Conservation (phyloP, 1,140 invertebrate species). For the Pseudoatta argentina region DNA sequence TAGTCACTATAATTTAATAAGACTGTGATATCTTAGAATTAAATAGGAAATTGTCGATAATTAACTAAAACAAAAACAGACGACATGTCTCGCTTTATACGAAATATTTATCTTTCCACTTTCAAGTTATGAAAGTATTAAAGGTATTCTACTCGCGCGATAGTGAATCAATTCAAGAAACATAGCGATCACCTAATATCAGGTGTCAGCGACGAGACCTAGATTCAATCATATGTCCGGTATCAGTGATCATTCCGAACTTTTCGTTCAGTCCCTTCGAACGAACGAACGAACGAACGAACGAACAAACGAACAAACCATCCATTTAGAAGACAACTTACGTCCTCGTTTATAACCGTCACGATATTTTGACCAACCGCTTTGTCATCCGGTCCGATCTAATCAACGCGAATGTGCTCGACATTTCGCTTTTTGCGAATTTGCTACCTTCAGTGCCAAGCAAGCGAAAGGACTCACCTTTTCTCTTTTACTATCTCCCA, state of each 20-base stretch:
- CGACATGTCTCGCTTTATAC: neutral
- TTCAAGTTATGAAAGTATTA: neutral
- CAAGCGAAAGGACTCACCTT: constrained; percentile 72
- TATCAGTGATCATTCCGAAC: neutral
- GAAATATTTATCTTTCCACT: neutral
- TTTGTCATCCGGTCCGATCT: neutral
- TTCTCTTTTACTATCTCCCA: constrained; percentile 79
- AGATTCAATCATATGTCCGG: constrained; percentile 6
- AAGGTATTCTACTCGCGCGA: neutral
- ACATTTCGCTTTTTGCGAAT: neutral
- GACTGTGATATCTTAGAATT: neutral
- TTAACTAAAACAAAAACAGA: neutral
- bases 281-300: neutral
- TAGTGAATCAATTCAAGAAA: constrained; percentile 1
- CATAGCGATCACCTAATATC: neutral
- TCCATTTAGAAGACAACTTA: neutral
- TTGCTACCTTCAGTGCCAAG: neutral
- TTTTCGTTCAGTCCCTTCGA: constrained; percentile 1
- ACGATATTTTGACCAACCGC: constrained; percentile 15
- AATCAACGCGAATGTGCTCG: constrained; percentile 39
- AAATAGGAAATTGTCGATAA: neutral
- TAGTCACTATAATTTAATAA: neutral
- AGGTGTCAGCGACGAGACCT: neutral
- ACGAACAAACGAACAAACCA: neutral
- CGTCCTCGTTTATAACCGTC: constrained; percentile 10